Evolutionary conservation across 2,888 invertebrate species (phyloP).

Genomic region (Lymantria monacha): DNA sequence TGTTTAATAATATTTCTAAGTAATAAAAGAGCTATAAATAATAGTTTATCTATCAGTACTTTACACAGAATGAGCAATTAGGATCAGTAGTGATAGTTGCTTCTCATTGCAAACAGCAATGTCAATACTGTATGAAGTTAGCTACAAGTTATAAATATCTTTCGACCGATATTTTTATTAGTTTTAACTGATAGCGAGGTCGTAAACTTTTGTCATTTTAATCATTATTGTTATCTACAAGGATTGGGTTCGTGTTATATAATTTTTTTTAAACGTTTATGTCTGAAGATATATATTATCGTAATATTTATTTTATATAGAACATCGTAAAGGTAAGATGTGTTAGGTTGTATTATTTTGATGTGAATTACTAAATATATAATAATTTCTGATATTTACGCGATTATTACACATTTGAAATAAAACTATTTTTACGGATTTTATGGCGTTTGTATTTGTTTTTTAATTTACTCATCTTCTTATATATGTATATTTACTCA

Average conservation of each 20-base stretch:
- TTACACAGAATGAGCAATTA: not conserved
- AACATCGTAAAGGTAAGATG: constrained; percentile 4
- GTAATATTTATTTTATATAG: not conserved
- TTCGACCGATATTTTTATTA: not conserved
- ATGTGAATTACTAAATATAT: too few species aligned
- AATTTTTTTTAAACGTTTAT: not conserved
- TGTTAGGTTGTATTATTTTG: too few species aligned
- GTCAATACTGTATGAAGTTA: not conserved
- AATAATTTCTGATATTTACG: too few species aligned
- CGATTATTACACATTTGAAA: too few species aligned
- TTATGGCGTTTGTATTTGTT: too few species aligned
- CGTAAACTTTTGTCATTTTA: constrained; percentile 4
- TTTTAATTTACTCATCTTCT: too few species aligned
- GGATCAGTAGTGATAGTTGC: too few species aligned
- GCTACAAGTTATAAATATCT: not conserved
- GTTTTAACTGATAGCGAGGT: constrained; percentile 3
- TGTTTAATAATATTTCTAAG: too few species aligned
- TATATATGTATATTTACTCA: too few species aligned
- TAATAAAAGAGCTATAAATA: too few species aligned
- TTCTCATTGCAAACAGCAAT: not conserved
- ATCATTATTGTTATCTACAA: not conserved
- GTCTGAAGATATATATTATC: constrained; percentile 5
- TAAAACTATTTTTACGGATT: too few species aligned
- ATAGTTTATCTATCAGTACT: not conserved
- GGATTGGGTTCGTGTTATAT: not conserved